phyloP scores from a whole-genome alignment of 1,140 invertebrate genomes.

The Melitaea cinxia region DNA sequence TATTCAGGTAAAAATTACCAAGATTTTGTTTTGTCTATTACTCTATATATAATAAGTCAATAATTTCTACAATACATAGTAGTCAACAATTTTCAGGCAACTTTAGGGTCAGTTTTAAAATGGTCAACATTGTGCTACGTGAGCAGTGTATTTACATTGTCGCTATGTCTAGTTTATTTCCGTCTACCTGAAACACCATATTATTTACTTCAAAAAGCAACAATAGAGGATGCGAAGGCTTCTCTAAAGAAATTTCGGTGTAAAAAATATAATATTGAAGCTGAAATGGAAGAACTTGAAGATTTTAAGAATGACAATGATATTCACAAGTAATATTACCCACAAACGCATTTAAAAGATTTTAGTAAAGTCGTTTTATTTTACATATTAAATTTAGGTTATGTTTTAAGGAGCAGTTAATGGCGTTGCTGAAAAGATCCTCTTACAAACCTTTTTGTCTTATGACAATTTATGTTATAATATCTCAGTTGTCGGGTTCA shows the following conservation, averaged over 20 bases:
- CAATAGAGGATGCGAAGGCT: slow-evolving; percentile 32
- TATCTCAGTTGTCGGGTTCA: slow-evolving; percentile 45
- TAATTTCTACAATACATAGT: too few relatives aligned
- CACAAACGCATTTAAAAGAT: background rate
- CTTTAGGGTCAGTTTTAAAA: slow-evolving; percentile 41
- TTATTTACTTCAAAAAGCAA: slow-evolving; percentile 46
- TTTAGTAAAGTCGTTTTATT: background rate
- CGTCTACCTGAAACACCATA: slow-evolving; percentile 62
- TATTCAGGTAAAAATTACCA: slow-evolving; percentile 42
- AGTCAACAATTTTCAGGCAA: slow-evolving; percentile 46
- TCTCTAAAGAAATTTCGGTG: slow-evolving; percentile 43
- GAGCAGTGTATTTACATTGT: slow-evolving; percentile 31
- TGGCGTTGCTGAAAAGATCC: slow-evolving; percentile 33
- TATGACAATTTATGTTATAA: slow-evolving; percentile 40
- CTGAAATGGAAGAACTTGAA: slow-evolving; percentile 48
- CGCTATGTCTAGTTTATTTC: slow-evolving; percentile 38
- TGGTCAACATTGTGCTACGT: slow-evolving; percentile 49
- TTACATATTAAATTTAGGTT: slow-evolving; percentile 47
- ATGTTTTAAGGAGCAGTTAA: slow-evolving; percentile 35
- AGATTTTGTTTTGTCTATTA: background rate
- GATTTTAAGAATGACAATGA: slow-evolving; percentile 54
- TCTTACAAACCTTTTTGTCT: slow-evolving; percentile 47
- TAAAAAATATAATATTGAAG: slow-evolving; percentile 41
- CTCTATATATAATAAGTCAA: background rate
- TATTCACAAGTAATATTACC: slow-evolving; percentile 49